These are phyloP conservation scores for Xestoiulus laeticollis DNA, from an alignment of 2,888 invertebrate species.

Conservation along the genomic window DNA sequence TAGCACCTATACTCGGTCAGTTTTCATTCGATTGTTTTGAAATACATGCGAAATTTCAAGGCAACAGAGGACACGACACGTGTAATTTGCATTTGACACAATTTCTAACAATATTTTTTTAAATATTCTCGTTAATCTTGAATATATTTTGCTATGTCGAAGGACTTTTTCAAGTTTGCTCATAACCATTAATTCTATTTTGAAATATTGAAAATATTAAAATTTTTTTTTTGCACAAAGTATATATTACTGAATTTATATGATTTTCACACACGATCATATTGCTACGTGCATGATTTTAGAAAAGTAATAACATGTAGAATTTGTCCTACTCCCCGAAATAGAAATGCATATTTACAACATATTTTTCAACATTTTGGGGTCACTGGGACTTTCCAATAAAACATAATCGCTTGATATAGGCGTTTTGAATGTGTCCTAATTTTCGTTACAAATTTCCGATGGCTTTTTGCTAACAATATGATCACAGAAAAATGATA, in stretches of 20 bases:
- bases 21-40: not conserved
- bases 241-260: not conserved
- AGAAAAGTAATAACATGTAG: not conserved
- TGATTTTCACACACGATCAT: not conserved
- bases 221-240: not conserved
- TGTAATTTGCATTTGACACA: constrained; percentile 15
- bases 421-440: too few relatives aligned
- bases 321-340: constrained; percentile 19
- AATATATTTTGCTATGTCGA: not conserved
- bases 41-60: not conserved
- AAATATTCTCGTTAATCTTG: not conserved
- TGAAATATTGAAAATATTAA: not conserved
- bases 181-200: not conserved
- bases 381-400: not conserved
- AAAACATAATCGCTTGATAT: not conserved
- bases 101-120: not conserved
- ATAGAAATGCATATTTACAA: not conserved
- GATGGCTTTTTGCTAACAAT: too few relatives aligned
- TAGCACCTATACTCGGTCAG: not conserved
- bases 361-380: not conserved
- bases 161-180: not conserved
- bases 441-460: not conserved
- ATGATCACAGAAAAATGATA: too few relatives aligned
- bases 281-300: not conserved
- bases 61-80: not conserved